Conservation (phyloP, 2,888 invertebrate genomes). For the Tetrapedia diversipes region DNA sequence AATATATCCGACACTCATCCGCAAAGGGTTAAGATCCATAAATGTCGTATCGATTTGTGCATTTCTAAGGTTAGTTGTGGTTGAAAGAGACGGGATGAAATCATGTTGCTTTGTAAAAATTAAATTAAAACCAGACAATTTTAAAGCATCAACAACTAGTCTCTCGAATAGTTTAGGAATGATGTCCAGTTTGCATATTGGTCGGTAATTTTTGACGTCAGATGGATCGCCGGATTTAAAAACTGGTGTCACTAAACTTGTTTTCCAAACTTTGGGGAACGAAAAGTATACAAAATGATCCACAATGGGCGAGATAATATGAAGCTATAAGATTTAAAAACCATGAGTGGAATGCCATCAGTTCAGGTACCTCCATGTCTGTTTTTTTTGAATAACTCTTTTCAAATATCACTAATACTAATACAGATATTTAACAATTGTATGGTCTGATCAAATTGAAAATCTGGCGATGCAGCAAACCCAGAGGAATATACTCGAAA, state of each 20-base stretch:
- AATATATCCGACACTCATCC: too few species aligned
- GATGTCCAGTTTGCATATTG: neutral
- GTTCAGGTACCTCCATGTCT: too few species aligned
- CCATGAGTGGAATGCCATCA: too few species aligned
- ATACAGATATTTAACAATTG: too few species aligned
- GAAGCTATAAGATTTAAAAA: neutral
- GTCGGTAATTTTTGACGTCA: neutral
- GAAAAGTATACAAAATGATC: neutral
- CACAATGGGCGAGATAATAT: neutral
- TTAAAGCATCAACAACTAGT: conserved; percentile 1
- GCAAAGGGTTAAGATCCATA: too few species aligned
- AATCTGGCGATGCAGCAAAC: too few species aligned
- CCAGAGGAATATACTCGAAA: too few species aligned
- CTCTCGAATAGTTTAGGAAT: conserved; percentile 1
- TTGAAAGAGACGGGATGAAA: neutral
- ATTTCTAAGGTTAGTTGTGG: neutral
- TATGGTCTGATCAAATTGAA: too few species aligned
- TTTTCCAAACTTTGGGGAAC: neutral
- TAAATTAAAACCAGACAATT: neutral
- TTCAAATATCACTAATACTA: too few species aligned
- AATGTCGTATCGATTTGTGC: neutral
- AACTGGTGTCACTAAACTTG: neutral
- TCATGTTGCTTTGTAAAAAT: neutral
- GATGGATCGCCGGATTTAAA: neutral
- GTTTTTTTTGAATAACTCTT: too few species aligned